Base-by-base conservation (phyloP, 2,888 invertebrate genomes). In the Aphodius sticticus region DNA sequence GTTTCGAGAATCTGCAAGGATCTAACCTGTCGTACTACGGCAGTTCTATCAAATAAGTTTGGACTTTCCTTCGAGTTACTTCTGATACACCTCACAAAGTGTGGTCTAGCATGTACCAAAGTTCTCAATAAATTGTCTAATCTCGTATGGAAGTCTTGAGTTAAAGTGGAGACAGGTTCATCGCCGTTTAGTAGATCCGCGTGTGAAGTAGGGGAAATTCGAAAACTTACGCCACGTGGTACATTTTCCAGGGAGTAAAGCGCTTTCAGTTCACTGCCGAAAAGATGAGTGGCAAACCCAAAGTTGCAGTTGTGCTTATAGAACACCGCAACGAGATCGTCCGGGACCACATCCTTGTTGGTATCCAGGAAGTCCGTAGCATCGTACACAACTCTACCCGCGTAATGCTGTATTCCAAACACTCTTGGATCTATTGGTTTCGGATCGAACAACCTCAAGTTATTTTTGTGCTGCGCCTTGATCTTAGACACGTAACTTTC, bases 261-360 rank as follows among this genome's bases (percentile, higher is more conserved):
- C 1, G 95, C 94, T 90, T 97, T 97, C 81, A 98, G 90, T 89
- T 98, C 98, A 78, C 96, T 94, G 0, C 97, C 96, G 88, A 98
- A 98, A n/a, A 98, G 91, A 88, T 98, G 97, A 16, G 97, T 97
- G 0, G 97, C 98, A 89, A 98, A 98, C n/a, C 98, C 98, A 89
- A 98, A 98, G 88, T 96, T 97, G 90, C 98, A 98, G 79, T 94
- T 94, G 86, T 97, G 95, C 86, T 96, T 96, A 89, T 97, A 96
- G 89, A 98, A 98, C 2, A 97, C 96, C 0, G 96, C 95, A 1
- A 98, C 96, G 85, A 98, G 90, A 88, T 98, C 97, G 88, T 97
- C 97, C 1, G 97, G 96, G 76, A 98, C 95, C 12, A 96, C 94
- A 89, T 98, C 98, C 83, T 96, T 94, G 90, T 98, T 98, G 12